Conservation (phyloP, 2,797 vertebrate species). For the Halcyon badia region DNA sequence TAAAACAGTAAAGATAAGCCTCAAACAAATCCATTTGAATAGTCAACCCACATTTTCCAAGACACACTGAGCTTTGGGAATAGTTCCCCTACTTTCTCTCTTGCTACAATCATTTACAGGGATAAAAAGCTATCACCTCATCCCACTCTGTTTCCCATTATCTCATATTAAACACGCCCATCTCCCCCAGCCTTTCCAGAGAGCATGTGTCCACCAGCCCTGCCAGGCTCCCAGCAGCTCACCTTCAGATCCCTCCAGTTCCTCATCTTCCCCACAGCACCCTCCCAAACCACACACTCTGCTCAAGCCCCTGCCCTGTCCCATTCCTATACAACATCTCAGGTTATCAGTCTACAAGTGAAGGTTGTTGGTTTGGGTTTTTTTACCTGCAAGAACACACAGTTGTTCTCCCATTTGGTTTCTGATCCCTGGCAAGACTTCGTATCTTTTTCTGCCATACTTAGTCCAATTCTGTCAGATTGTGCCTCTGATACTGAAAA, state of each 20-base stretch:
- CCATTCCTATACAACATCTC: fast-evolving
- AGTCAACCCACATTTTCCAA: not conserved
- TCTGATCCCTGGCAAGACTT: not conserved
- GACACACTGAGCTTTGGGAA: not conserved
- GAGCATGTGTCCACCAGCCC: fast-evolving
- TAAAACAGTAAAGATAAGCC: not conserved
- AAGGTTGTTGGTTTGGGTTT: not conserved
- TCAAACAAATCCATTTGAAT: not conserved
- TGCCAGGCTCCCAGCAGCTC: not conserved
- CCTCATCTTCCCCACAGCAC: not conserved
- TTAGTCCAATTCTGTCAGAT: not conserved
- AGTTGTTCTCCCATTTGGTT: not conserved
- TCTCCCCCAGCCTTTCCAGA: not conserved
- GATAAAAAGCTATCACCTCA: not conserved
- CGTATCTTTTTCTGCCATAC: not conserved
- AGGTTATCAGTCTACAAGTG: not conserved
- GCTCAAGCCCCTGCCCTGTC: not conserved
- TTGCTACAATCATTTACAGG: not conserved
- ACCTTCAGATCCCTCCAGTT: not conserved
- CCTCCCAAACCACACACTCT: fast-evolving
- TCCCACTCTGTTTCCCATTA: not conserved
- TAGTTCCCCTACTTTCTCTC: not conserved
- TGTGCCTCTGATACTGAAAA: not conserved
- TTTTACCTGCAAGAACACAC: not conserved
- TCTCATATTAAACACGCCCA: not conserved